These are phyloP conservation scores for Euphydryas editha DNA, from an alignment of 2,888 invertebrate species.

Conservation along the genomic window DNA sequence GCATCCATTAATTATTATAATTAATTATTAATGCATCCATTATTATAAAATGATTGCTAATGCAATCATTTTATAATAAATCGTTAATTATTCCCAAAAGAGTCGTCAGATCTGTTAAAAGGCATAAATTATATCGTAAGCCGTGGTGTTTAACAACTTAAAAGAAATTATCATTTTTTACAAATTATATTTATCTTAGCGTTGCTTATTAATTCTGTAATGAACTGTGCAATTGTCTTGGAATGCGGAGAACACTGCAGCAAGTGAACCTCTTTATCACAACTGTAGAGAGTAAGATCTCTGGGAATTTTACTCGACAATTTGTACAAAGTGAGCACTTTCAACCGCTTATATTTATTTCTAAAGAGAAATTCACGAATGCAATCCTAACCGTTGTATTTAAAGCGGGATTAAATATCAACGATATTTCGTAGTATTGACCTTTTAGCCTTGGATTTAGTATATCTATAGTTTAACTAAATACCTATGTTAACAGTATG, in stretches of 20 bases:
- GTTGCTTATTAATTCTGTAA: constrained; percentile 24
- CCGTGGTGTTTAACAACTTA: not conserved
- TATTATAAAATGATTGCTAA: too few species aligned
- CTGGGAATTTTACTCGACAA: constrained; percentile 51
- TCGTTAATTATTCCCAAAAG: too few species aligned
- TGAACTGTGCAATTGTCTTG: constrained; percentile 38
- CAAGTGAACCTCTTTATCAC: constrained; percentile 48
- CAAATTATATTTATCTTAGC: not conserved
- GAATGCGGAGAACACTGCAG: constrained; percentile 38
- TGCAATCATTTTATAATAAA: too few species aligned
- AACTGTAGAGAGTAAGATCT: constrained; percentile 47
- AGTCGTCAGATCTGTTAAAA: too few species aligned
- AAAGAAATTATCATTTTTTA: not conserved
- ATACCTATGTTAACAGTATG: not conserved
- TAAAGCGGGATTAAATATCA: constrained; percentile 56
- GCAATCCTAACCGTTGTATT: constrained; percentile 52
- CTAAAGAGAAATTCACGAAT: constrained; percentile 51
- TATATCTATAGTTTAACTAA: not conserved
- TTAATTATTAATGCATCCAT: too few species aligned
- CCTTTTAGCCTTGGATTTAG: constrained; percentile 1
- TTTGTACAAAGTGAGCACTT: constrained; percentile 60
- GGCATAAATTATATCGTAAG: too few species aligned
- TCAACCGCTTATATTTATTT: constrained; percentile 57
- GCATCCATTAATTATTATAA: too few species aligned
- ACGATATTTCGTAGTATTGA: constrained; percentile 39